Evolutionary conservation across 2,113 vertebrate species (phyloP), one percentile per base, ranked within the genome.

Genomic region (Cavia porcellus): DNA sequence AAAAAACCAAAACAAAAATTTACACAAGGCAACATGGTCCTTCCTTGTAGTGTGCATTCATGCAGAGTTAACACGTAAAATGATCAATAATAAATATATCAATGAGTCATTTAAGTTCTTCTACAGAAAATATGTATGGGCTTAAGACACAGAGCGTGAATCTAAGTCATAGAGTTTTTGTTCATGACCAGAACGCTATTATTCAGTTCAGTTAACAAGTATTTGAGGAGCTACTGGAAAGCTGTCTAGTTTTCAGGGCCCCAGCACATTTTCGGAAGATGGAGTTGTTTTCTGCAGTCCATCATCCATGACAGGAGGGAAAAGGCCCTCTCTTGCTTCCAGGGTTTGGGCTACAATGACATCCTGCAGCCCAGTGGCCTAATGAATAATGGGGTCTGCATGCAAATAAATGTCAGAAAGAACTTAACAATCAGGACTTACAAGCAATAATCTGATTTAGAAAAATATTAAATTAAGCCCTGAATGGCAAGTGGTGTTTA

Each of bases 391-490:
- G 86, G 91, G 38, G 62, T 95, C 64, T 32, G 77, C 70, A 59
- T 2, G 85, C 88, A 97, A 90, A 83, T 87, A 93, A 95, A 94
- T 86, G 94, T 96, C 97, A 97, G 91, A 86, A 93, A 74, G 61
- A 90, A 85, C 93, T 88, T 80, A 80, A 92, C 87, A 88, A 90
- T 95, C 88, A 74, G 5, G 94, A 52, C 72, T 94, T 97, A 96
- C 92, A 96, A 94, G 95, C 94, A 94, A 94, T 96, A 92, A 98
- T 97, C 94, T 97, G 90, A 96, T 96, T 97, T 94, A 84, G 89
- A 91, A 96, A 97, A 97, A 94, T 90, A 28, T 96, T 96, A 98
- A 97, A 87, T n/a, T 97, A 96, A 96, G 96, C 91, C 72, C 97
- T 90, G 79, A 97, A 93, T 80, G 79, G 95, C 94, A 92, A 96